Base-by-base conservation (phyloP, 2,113 vertebrate genomes). In the Ptychochromis oligacanthus region DNA sequence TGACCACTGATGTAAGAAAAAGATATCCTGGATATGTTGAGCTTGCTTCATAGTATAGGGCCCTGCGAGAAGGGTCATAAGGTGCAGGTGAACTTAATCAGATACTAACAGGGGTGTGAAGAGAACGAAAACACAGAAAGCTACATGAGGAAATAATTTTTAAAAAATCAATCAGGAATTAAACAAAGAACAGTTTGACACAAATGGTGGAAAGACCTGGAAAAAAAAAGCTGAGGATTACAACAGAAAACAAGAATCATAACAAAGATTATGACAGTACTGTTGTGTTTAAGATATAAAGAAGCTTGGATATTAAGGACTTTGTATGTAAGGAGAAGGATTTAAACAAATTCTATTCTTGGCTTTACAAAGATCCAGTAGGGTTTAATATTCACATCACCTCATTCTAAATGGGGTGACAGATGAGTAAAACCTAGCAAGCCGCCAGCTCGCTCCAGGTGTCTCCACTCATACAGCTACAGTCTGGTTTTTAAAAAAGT, bases 381-480 rank as follows among this genome's bases (percentile, higher is more conserved):
- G 58, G 62, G 26, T 54, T 87, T 84, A 28, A 46, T 79, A 80
- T 88, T 83, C 17, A 81, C 55, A 36, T 75, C 57, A 54, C 5
- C 20, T 26, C 57, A 31, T 82, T 75, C 88, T n/a, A 79, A 82
- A 72, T 28, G 55, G 4, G 46, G 54, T 78, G 77, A 82, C 52
- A 55, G 34, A 87, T 26, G 13, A 80, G 49, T 22, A 36, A 46
- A 77, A 76, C 5, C 12, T 8, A 79, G 14, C 1, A 40, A 54
- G 80, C 78, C 36, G 11, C 60, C 34, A 72, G 59, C 79, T 76
- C 26, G 49, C 83, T 84, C 72, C 75, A 81, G 77, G 76, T 91
- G 56, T 88, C 67, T 85, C 43, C 34, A 40, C 52, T 81, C 55
- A 49, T 46, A 59, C 22, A 10, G 4, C 72, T 46, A 17, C 1